Evolutionary conservation across 2,113 vertebrate genomes (phyloP).

Genomic region (zebrafish (Danio rerio)): DNA sequence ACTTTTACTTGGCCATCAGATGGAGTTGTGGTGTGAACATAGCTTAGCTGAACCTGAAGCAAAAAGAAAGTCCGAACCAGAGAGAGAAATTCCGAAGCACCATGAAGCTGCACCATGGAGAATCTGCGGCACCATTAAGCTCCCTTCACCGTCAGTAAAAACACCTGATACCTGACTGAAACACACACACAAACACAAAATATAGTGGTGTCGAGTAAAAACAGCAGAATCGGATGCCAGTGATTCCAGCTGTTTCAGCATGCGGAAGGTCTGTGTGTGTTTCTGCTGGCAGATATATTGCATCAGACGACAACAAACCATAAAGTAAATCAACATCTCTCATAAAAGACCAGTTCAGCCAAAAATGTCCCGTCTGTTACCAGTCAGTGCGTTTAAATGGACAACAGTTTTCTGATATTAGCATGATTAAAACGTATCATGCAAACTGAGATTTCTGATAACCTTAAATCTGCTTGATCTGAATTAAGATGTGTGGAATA

Average conservation of each 20-base stretch:
- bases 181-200: slow-evolving; percentile 11
- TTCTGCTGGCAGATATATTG: slow-evolving; percentile 16
- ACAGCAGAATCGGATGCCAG: slow-evolving; percentile 39
- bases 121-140: no score
- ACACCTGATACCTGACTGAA: slow-evolving; percentile 33
- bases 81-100: slow-evolving; percentile 22
- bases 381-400: no score
- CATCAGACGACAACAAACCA: slow-evolving; percentile 16
- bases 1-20: no score
- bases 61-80: not conserved
- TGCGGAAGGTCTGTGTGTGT: slow-evolving; percentile 37
- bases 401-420: no score
- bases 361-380: not conserved
- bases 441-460: no score
- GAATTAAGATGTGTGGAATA: no score
- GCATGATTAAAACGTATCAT: no score
- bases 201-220: slow-evolving; percentile 53
- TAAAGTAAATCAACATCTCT: not conserved
- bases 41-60: slow-evolving; percentile 2
- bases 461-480: no score
- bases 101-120: slow-evolving; percentile 39
- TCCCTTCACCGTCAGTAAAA: slow-evolving; percentile 5
- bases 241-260: slow-evolving; percentile 38
- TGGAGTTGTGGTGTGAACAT: not conserved
- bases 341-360: not conserved